Evolutionary conservation across 2,113 vertebrate species (phyloP), one percentile per base, ranked within the genome.

Genomic region (Seriola rivoliana): DNA sequence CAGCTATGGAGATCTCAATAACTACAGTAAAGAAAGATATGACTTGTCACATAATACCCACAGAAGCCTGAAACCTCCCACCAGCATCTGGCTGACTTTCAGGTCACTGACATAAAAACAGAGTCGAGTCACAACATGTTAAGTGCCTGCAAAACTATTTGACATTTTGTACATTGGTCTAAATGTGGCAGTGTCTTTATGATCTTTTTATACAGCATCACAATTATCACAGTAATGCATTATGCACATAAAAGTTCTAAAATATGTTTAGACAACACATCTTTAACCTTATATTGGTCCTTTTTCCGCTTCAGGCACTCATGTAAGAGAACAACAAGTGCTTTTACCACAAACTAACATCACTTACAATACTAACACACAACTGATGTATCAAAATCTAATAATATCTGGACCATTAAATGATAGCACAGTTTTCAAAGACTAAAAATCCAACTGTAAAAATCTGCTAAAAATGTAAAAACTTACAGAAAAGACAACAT

Each of bases 271-370:
- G 23, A 52, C 52, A 42, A 38, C 64, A 72, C 25, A 44, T 46
- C 60, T 80, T 57, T 32, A 44, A 50, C 14, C 60, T 44, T 55
- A 71, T 25, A 25, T 19, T 71, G 62, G 62, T 42, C 25, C 42
- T 67, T 57, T 29, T 19, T 67, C 46, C 17, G 8, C 13, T 5
- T 25, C 3, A 2, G 13, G 25, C 54, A 29, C 19, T 29, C 5
- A 46, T 13, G 67, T 68, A 57, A 74, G 17, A 80, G 40, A 44
- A 34, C 34, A 67, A n/a, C 3, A n/a, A 70, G 78, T 86, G 58
- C 71, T 79, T 81, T 78, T 71, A 50, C 65, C 55, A 66, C 50
- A 63, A 75, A 59, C 66, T 71, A 64, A 42, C 12, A 71, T 69
- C 58, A 21, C 25, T 42, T 63, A 55, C 55, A 75, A 80, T 44